phyloP scores from a whole-genome alignment of 2,888 invertebrate genomes.

The Camponotus fellah region DNA sequence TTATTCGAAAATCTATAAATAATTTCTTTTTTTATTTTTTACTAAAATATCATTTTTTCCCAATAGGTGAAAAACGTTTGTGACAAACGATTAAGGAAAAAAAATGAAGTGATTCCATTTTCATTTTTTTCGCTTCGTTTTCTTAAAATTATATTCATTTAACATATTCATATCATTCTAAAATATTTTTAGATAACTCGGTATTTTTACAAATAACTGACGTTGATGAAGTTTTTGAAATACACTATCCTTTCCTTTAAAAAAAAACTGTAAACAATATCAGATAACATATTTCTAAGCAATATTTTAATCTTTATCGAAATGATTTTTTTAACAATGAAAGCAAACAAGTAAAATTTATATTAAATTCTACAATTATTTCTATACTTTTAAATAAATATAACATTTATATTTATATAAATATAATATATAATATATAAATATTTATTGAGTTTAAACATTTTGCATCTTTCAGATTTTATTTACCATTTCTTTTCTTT shows the following conservation, averaged over 20 bases:
- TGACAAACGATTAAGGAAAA: background rate
- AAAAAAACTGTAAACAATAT: background rate
- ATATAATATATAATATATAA: background rate
- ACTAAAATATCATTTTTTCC: background rate
- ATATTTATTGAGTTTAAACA: background rate
- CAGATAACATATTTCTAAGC: background rate
- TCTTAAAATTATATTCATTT: background rate
- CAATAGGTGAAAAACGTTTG: background rate
- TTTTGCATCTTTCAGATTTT: background rate
- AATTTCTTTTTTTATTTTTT: background rate
- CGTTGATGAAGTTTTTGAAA: slow-evolving; percentile 2
- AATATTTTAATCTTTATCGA: slow-evolving; percentile 8
- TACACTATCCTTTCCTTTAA: background rate
- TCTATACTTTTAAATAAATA: background rate
- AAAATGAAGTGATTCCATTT: background rate
- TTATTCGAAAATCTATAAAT: background rate
- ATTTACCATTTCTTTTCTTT: background rate
- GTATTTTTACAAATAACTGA: background rate
- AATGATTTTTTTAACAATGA: background rate
- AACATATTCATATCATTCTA: background rate
- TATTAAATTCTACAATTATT: background rate
- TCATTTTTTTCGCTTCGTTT: background rate
- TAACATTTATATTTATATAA: background rate
- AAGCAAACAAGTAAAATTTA: background rate
- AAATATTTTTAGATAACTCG: background rate